Evolutionary conservation across 2,797 vertebrate species (phyloP).

Genomic region (Acanthurus leucopareius): DNA sequence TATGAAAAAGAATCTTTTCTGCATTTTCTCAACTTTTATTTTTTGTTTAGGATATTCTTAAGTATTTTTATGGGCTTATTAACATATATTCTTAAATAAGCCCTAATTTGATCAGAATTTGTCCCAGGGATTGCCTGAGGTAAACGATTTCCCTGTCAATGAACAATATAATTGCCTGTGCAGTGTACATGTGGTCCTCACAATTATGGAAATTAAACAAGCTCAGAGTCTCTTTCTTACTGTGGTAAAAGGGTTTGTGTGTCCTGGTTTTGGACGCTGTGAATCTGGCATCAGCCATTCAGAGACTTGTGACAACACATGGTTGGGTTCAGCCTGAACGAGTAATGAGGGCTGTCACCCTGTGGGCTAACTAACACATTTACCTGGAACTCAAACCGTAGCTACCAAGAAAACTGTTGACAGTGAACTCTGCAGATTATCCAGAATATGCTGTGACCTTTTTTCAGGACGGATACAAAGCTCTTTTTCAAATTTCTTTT

Average conservation of each 20-base stretch:
- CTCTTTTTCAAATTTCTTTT: no score
- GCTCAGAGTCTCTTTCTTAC: not conserved
- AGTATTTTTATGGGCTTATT: not conserved
- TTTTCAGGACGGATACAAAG: no score
- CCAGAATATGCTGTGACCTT: no score
- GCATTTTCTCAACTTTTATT: not conserved
- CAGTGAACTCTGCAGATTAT: no score
- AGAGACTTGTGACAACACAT: not conserved
- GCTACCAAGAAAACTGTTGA: no score
- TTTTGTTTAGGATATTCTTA: not conserved
- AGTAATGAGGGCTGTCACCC: not conserved
- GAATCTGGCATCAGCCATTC: conserved; percentile 6
- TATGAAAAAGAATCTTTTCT: not conserved
- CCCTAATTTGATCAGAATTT: not conserved
- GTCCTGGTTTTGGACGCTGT: conserved; percentile 14
- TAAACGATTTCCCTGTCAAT: not conserved
- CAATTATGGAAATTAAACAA: not conserved
- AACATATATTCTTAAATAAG: not conserved
- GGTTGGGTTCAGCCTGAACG: not conserved
- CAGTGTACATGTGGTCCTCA: not conserved
- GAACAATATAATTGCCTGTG: not conserved
- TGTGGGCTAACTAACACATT: conserved; percentile 2
- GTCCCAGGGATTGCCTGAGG: not conserved
- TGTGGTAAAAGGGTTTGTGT: not conserved
- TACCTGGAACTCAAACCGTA: not conserved